Conservation (phyloP, 2,113 vertebrate species). For the Petrocephalus zakoni region DNA sequence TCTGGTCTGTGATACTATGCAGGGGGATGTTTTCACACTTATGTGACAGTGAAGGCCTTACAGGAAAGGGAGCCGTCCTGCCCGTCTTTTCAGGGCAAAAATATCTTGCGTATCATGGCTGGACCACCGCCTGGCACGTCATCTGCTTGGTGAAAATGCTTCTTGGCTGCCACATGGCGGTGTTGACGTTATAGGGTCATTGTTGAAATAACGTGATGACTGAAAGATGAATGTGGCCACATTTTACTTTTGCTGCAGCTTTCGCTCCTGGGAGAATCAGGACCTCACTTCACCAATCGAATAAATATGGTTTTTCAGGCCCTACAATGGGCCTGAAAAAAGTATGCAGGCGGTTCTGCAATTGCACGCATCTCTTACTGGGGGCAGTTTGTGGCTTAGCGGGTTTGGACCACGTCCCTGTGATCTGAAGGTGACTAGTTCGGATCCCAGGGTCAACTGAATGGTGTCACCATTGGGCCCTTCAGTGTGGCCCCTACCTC, state of each 20-base stretch:
- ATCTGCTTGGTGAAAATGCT: neutral
- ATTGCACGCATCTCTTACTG: neutral
- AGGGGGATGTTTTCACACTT: neutral
- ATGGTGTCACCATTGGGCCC: neutral
- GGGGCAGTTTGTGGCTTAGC: neutral
- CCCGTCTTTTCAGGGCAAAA: neutral
- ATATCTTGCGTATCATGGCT: conserved; percentile 9
- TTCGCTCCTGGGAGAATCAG: neutral
- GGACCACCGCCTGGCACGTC: neutral
- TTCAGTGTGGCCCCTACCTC: neutral
- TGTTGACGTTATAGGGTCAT: neutral
- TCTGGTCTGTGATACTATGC: neutral
- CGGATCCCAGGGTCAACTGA: neutral
- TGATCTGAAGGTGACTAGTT: neutral
- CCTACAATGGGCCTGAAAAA: neutral
- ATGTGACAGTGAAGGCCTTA: neutral
- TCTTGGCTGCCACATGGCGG: neutral
- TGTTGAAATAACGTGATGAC: neutral
- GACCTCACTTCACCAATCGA: neutral
- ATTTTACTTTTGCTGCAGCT: neutral
- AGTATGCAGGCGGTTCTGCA: neutral
- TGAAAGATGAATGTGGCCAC: neutral
- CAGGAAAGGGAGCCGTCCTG: neutral
- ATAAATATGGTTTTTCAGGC: neutral
- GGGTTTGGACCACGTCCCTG: neutral